Evolutionary conservation across 2,797 vertebrate genomes (phyloP), one percentile per base, ranked within the genome.

Genomic region (Morus bassanus): DNA sequence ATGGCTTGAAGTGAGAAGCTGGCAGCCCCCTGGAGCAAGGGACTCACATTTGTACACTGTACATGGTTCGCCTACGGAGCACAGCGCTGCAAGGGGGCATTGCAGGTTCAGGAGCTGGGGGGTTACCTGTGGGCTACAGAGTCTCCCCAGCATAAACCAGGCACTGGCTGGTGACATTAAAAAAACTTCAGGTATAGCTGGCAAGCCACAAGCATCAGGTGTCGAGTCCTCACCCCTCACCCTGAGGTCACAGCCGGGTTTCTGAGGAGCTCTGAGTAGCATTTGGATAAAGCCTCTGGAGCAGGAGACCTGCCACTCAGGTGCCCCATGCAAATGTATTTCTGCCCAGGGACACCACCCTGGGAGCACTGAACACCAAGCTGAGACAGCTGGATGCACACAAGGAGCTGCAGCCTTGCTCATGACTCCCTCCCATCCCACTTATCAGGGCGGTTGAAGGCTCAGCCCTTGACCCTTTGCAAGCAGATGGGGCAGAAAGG

Each of bases 381-480:
- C 75, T 80, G 94, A 89, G 80, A 79, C 19, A 10, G 67, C 73
- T 93, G 80, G 67, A 68, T 78, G 61, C 61, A 14, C 4, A 48
- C 77, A 53, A 19, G 0, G 9, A 95, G 63, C 17, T 81, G 60
- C 76, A 95, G 60, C 91, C 91, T 95, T 88, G 80, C 92, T 93
- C 33, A 0, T 4, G 2, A 23, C 61, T 92, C 51, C 85, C 72
- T 96, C 91, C 85, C 61, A 73, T 64, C 24, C 25, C 57, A 70
- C 53, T 95, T 94, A 96, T 92, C 64, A 0, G 50, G 24, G 35
- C 8, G 30, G 24, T 57, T 88, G 95, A 95, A 93, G 88, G 91
- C 85, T 93, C 91, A 94, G 91, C 51, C 94, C 95, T 97, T 97
- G 96, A 96, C 77, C 96, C 24, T n/a, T 75, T 13, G 1, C 43